Evolutionary conservation across 2,797 vertebrate species (phyloP).

Genomic region (Pelodytes ibericus): DNA sequence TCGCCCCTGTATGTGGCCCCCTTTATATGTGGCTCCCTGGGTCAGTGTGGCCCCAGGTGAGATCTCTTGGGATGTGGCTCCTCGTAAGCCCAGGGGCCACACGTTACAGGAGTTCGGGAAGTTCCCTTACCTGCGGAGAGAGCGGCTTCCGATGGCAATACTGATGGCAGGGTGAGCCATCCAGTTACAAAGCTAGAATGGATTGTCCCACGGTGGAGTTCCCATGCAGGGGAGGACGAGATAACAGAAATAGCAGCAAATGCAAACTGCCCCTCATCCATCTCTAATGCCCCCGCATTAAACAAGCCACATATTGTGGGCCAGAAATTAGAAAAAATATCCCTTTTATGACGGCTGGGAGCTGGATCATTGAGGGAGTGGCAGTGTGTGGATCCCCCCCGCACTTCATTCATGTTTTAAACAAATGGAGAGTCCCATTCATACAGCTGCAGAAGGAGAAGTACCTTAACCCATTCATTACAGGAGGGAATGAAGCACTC

Average conservation of each 20-base stretch:
- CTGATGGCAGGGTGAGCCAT: constrained; percentile 23
- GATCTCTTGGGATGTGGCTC: not conserved
- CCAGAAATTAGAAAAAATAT: too few relatives aligned
- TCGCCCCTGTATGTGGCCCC: too few relatives aligned
- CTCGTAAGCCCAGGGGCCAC: not conserved
- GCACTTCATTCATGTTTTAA: constrained; percentile 58
- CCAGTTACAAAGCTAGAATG: constrained; percentile 33
- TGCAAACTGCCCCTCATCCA: too few relatives aligned
- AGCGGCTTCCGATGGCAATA: constrained; percentile 7
- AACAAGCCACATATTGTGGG: too few relatives aligned
- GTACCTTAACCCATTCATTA: constrained; percentile 14
- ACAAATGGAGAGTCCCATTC: constrained; percentile 55
- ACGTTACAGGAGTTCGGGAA: too few relatives aligned
- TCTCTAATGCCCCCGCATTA: too few relatives aligned
- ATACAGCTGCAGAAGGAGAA: constrained; percentile 12
- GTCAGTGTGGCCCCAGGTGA: too few relatives aligned
- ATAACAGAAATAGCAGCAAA: not conserved
- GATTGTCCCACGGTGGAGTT: constrained; percentile 36
- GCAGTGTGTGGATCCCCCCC: not conserved
- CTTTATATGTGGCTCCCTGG: not conserved
- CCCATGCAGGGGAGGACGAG: not conserved
- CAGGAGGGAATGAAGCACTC: constrained; percentile 8
- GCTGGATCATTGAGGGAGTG: too few relatives aligned
- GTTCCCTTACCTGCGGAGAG: constrained; percentile 34
- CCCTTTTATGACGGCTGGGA: not conserved